phyloP scores from a whole-genome alignment of 2,888 invertebrate genomes.

The Tromatobia lineatoria region DNA sequence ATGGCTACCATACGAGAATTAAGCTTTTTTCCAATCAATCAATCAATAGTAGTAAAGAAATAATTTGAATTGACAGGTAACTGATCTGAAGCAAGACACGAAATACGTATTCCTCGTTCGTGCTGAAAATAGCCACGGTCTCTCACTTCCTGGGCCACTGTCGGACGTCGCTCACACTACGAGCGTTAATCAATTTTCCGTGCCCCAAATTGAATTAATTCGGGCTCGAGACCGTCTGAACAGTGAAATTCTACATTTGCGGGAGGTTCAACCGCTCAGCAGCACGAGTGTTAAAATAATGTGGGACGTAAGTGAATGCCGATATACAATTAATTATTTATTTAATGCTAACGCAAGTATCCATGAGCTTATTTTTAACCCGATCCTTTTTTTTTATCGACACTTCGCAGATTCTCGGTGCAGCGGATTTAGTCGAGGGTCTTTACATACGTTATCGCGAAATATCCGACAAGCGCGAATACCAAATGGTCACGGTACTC shows the following conservation, averaged over 20 bases:
- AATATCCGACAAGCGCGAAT: slow-evolving; percentile 86
- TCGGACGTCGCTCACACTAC: slow-evolving; percentile 91
- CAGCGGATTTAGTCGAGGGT: slow-evolving; percentile 89
- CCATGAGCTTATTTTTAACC: slow-evolving; percentile 11
- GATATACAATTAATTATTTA: not conserved
- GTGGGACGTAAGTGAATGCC: slow-evolving; percentile 90
- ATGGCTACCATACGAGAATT: not conserved
- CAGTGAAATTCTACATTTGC: slow-evolving; percentile 92
- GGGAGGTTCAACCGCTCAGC: slow-evolving; percentile 89
- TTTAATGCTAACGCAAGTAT: not conserved
- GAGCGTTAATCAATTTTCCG: slow-evolving; percentile 88
- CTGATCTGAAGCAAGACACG: slow-evolving; percentile 91
- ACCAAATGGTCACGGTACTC: slow-evolving; percentile 90
- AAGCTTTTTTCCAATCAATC: not conserved
- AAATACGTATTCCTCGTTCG: slow-evolving; percentile 94
- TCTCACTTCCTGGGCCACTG: slow-evolving; percentile 92
- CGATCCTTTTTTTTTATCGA: not conserved
- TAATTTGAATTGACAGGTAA: slow-evolving; percentile 84
- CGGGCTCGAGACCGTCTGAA: slow-evolving; percentile 92
- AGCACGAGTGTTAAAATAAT: slow-evolving; percentile 92
- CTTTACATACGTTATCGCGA: slow-evolving; percentile 89
- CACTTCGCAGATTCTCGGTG: slow-evolving; percentile 84
- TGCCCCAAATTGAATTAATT: slow-evolving; percentile 92
- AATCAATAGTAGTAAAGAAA: slow-evolving; percentile 1
- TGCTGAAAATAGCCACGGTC: slow-evolving; percentile 94